A percentile compares a stretch with the other conserved stretches of the same genome.
Evolutionary conservation across 2,888 invertebrate genomes (phyloP).

Genomic region (Himalopsyche japonica): DNA sequence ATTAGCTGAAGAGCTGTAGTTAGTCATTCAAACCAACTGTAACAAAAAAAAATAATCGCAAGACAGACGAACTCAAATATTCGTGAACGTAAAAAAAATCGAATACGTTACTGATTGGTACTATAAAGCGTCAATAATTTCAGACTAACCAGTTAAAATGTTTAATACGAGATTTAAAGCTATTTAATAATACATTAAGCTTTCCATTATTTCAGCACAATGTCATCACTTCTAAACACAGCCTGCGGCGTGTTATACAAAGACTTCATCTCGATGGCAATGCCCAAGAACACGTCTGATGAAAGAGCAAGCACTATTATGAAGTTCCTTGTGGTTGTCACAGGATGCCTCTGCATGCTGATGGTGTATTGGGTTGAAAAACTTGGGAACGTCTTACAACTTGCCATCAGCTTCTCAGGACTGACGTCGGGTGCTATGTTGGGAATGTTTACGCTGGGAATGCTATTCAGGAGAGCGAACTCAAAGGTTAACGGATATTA

Average conservation of each 20-base stretch:
- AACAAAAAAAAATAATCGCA: too few species aligned
- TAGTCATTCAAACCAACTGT: too few species aligned
- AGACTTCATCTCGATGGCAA: constrained; percentile 62
- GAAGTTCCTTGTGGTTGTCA: constrained; percentile 53
- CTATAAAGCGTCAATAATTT: too few species aligned
- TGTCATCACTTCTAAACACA: constrained; percentile 67
- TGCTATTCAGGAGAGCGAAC: constrained; percentile 68
- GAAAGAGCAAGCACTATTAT: constrained; percentile 61
- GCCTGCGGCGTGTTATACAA: constrained; percentile 68
- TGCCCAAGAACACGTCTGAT: constrained; percentile 56
- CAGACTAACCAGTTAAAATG: too few species aligned
- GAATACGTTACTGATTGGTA: too few species aligned
- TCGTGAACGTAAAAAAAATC: too few species aligned
- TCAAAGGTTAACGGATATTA: constrained; percentile 54
- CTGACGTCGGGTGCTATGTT: constrained; percentile 68
- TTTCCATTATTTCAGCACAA: constrained; percentile 55
- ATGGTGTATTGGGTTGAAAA: constrained; percentile 65
- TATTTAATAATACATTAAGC: not conserved
- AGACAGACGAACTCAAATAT: too few species aligned
- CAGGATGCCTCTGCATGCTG: constrained; percentile 55
- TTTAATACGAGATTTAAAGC: too few species aligned
- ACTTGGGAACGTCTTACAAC: constrained; percentile 69
- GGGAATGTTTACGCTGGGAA: constrained; percentile 70
- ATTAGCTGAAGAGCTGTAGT: too few species aligned
- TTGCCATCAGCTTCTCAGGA: constrained; percentile 65